Base-by-base conservation (phyloP, 2,113 vertebrate species). In the Hydrochoerus hydrochaeris region DNA sequence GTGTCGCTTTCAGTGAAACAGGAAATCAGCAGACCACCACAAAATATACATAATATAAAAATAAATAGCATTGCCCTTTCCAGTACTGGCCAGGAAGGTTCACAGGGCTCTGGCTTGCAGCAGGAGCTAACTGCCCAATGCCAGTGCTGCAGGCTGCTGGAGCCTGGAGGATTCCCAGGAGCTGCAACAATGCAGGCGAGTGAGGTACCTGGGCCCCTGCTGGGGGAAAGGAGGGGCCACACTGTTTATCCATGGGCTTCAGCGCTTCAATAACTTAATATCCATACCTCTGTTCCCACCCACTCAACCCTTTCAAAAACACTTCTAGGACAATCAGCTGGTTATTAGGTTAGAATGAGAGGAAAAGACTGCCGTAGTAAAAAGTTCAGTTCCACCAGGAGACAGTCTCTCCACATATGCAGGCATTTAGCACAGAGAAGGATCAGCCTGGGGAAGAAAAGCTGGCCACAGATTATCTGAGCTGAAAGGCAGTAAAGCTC, bases 11-110 rank as follows among this genome's bases (percentile, higher is more conserved):
- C 98, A 97, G 98, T 98, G 98, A 98, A 98, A 98, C 98, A 98
- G 98, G 98, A 98, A 97, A 97, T 98, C 98, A 99, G 98, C 98
- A 99, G 99, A 99, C 98, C 98, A 98, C 97, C 98, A 99, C 98
- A 98, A 98, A 99, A 99, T 98, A 99, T 98, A 99, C 98, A 99
- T 98, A 98, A 98, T 98, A 99, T 97, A 99, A 99, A 99, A 99
- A 99, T 99, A 99, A 99, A 99, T 99, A 99, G 98, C 97, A 98
- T 97, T 98, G 98, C 98, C 98, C 98, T 98, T 98, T 98, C 98
- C 98, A 98, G 98, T 97, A 98, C 97, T 97, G 98, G 98, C 98
- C 98, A 98, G 98, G 98, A 97, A 93, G 98, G 98, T 98, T 97
- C 97, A 97, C 97, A 98, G 94, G 92, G 97, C 93, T 96, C 97